These are phyloP conservation scores for Pogonus chalceus DNA, from an alignment of 1,140 invertebrate genomes.

Conservation along the genomic window DNA sequence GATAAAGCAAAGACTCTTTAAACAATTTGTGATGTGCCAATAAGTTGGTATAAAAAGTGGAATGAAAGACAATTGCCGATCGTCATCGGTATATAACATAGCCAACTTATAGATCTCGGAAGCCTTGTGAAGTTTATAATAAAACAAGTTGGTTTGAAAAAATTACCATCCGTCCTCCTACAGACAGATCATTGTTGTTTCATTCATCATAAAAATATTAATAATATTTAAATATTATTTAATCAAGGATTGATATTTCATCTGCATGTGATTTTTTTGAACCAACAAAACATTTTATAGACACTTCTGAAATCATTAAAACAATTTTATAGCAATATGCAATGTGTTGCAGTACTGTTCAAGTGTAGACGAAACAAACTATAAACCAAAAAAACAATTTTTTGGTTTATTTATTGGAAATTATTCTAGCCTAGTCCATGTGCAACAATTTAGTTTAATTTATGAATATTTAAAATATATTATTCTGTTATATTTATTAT, in stretches of 20 bases:
- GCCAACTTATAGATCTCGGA: not conserved
- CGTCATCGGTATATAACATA: not conserved
- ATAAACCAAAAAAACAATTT: not conserved
- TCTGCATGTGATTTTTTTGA: slow-evolving; percentile 6
- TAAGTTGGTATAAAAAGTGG: slow-evolving; percentile 1
- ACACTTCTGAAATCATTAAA: not conserved
- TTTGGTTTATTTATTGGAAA: not conserved
- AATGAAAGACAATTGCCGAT: not conserved
- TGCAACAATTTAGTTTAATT: not conserved
- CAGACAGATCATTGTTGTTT: not conserved
- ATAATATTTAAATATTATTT: not conserved
- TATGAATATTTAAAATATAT: too few relatives aligned
- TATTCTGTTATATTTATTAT: too few relatives aligned
- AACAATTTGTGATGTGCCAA: slow-evolving; percentile 35
- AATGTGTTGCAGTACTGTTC: not conserved
- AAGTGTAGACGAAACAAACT: not conserved
- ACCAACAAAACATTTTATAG: slow-evolving; percentile 1
- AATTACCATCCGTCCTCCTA: not conserved
- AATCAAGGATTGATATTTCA: too few relatives aligned
- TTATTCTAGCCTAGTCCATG: not conserved
- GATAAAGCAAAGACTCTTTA: slow-evolving; percentile 81
- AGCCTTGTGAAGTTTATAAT: not conserved
- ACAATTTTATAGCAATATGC: not conserved
- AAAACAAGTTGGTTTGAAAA: not conserved
- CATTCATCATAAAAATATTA: not conserved